Percentiles rank a stretch among this genome's conserved stretches.
These are phyloP conservation scores for Beaufortia kweichowensis DNA, from an alignment of 2,113 vertebrate genomes.

Conservation along the genomic window DNA sequence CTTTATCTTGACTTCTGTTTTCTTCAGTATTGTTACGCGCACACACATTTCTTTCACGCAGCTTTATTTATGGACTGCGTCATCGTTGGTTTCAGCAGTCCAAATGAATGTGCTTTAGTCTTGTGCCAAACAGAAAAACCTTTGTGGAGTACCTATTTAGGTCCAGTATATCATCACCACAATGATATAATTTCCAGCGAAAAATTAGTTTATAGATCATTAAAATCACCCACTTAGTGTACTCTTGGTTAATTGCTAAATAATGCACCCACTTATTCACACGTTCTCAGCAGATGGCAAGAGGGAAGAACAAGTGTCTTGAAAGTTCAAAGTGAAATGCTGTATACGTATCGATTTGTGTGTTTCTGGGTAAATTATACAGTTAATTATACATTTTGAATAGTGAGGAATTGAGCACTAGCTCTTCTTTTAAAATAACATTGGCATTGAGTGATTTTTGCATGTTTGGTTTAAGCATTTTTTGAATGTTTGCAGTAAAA, in stretches of 20 bases:
- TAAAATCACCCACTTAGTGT: slow-evolving; percentile 57
- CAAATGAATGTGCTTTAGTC: slow-evolving; percentile 40
- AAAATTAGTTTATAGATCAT: slow-evolving; percentile 56
- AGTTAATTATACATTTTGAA: not conserved
- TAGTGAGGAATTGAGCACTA: not conserved
- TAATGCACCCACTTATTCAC: slow-evolving; percentile 53
- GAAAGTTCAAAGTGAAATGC: slow-evolving; percentile 40
- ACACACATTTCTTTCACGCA: not conserved
- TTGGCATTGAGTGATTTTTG: too few relatives aligned
- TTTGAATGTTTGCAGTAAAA: too few relatives aligned
- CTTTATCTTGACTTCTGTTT: slow-evolving; percentile 23
- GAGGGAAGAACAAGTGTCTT: slow-evolving; percentile 25
- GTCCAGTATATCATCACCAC: slow-evolving; percentile 36
- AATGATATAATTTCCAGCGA: slow-evolving; percentile 41
- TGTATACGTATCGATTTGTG: slow-evolving; percentile 45
- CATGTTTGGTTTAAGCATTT: too few relatives aligned
- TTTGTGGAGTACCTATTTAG: slow-evolving; percentile 29
- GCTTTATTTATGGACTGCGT: not conserved
- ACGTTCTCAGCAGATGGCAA: slow-evolving; percentile 52
- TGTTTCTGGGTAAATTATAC: slow-evolving; percentile 39
- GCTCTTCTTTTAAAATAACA: not conserved
- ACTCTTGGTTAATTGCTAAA: slow-evolving; percentile 58
- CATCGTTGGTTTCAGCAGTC: slow-evolving; percentile 1
- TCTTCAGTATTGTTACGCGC: not conserved
- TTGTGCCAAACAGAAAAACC: slow-evolving; percentile 45